phyloP scores from a whole-genome alignment of 2,888 invertebrate species.

The Papilio demoleus region DNA sequence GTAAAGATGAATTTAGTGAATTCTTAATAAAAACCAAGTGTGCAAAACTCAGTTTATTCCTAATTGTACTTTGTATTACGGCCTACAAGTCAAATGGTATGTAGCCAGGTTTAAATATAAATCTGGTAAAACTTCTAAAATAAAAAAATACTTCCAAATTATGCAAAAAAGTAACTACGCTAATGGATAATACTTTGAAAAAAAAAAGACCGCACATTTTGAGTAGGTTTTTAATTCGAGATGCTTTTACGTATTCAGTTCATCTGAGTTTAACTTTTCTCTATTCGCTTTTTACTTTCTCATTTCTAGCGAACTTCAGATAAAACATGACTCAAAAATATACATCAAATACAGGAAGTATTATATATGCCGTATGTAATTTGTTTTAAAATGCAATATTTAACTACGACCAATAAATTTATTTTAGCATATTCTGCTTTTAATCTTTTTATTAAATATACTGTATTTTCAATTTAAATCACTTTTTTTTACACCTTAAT shows the following conservation, averaged over 20 bases:
- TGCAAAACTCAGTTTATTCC: neutral
- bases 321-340: constrained; percentile 23
- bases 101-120: neutral
- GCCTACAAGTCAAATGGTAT: no score
- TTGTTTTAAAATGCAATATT: neutral
- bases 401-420: neutral
- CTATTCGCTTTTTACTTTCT: constrained; percentile 31
- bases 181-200: constrained; percentile 38
- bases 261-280: constrained; percentile 35
- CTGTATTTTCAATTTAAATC: no score
- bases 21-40: neutral
- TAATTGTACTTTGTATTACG: no score
- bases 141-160: constrained; percentile 26
- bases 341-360: constrained; percentile 2
- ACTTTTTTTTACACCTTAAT: no score
- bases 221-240: constrained; percentile 38
- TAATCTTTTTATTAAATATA: no score
- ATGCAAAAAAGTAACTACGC: constrained; percentile 31
- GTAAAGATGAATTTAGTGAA: neutral
- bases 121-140: constrained; percentile 7
- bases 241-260: constrained; percentile 39
- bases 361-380: neutral
- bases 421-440: no score
- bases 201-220: constrained; percentile 23
- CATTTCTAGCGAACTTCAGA: constrained; percentile 28